A percentile compares a stretch with the other conserved stretches of the same genome.
These are phyloP conservation scores for Xestia rhomboidea DNA, from an alignment of 2,888 invertebrate genomes.

Conservation along the genomic window DNA sequence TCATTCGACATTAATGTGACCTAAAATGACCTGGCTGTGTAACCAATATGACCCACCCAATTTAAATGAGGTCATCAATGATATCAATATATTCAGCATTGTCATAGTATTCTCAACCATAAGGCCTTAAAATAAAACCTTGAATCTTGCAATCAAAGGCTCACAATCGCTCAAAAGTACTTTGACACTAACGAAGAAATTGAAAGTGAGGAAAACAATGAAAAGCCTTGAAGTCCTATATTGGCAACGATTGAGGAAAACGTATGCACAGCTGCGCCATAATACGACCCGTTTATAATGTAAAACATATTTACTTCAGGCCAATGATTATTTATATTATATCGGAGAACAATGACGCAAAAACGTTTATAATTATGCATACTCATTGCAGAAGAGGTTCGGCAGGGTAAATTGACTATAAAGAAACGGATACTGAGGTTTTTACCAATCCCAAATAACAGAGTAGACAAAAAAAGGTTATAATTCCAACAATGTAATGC, in stretches of 20 bases:
- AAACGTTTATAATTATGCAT: constrained; percentile 19
- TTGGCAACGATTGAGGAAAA: constrained; percentile 51
- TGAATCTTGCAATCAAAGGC: constrained; percentile 11
- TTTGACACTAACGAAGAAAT: constrained; percentile 50
- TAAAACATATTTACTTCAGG: constrained; percentile 47
- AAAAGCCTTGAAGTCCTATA: constrained; percentile 50
- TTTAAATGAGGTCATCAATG: constrained; percentile 36
- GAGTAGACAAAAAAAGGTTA: neutral
- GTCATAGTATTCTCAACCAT: neutral
- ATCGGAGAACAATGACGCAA: constrained; percentile 42
- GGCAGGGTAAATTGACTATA: neutral
- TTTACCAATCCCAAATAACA: neutral
- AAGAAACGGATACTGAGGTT: neutral
- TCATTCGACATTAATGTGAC: neutral
- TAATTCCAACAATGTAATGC: neutral
- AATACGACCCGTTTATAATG: constrained; percentile 30
- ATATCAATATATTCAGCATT: neutral
- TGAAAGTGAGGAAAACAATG: constrained; percentile 44
- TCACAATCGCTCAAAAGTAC: constrained; percentile 9
- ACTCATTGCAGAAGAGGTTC: constrained; percentile 40
- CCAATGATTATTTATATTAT: constrained; percentile 37
- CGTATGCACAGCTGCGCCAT: constrained; percentile 49
- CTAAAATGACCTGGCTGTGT: neutral
- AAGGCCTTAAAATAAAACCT: neutral
- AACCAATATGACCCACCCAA: neutral